Evolutionary conservation across 2,797 vertebrate genomes (phyloP).

Genomic region (Anguilla obscura): DNA sequence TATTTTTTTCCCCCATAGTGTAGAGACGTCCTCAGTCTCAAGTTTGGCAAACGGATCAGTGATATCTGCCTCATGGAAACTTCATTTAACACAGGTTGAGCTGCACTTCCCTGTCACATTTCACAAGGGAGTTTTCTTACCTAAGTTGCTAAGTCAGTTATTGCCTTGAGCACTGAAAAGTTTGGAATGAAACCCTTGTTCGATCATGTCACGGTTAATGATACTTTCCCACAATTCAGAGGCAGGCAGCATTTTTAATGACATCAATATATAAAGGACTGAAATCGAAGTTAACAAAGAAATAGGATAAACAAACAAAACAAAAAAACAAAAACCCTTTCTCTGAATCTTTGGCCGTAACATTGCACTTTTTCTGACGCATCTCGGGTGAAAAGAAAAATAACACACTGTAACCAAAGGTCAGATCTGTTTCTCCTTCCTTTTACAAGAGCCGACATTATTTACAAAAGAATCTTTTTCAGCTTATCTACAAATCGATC

Average conservation of each 20-base stretch:
- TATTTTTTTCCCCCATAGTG: neutral
- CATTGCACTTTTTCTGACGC: slow-evolving; percentile 40
- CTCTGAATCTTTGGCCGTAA: slow-evolving; percentile 52
- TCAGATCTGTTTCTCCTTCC: slow-evolving; percentile 18
- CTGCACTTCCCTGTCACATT: neutral
- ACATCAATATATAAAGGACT: neutral
- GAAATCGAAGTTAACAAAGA: neutral
- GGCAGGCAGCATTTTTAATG: neutral
- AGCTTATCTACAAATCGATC: slow-evolving; percentile 33
- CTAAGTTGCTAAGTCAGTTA: neutral
- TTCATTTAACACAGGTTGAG: neutral
- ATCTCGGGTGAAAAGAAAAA: slow-evolving; percentile 19
- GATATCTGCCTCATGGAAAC: neutral
- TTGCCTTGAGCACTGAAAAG: neutral
- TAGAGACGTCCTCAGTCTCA: neutral
- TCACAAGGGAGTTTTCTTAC: neutral
- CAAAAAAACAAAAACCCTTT: neutral
- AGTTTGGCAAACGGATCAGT: neutral
- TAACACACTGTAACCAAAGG: slow-evolving; percentile 16
- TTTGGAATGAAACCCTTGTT: neutral
- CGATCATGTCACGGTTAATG: slow-evolving; percentile 5
- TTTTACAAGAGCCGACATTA: slow-evolving; percentile 29
- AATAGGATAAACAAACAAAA: neutral
- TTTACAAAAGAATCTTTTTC: slow-evolving; percentile 48
- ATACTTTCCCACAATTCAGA: slow-evolving; percentile 2